A percentile compares a stretch with the other conserved stretches of the same genome.
Conservation (phyloP, 2,113 vertebrate genomes). For the Stictonetta naevosa region DNA sequence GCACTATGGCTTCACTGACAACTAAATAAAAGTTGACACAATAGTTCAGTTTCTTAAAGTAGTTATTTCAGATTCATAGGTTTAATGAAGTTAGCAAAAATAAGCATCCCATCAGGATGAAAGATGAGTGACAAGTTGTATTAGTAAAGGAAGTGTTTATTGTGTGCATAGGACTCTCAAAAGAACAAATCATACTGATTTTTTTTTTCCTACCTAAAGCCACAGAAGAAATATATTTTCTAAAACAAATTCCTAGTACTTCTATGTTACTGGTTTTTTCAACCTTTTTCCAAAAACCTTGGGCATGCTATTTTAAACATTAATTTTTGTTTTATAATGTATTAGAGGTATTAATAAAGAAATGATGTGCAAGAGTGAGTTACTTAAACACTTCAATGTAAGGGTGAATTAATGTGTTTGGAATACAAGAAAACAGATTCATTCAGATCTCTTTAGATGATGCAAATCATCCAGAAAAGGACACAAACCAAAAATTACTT, state of each 20-base stretch:
- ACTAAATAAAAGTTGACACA: conserved; percentile 44
- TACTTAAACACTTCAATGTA: conserved; percentile 34
- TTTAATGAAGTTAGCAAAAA: conserved; percentile 72
- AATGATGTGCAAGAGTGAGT: conserved; percentile 34
- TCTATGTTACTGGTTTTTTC: conserved; percentile 34
- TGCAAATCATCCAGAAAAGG: not conserved
- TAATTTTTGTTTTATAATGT: conserved; percentile 31
- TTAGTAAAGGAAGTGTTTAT: conserved; percentile 56
- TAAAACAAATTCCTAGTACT: conserved; percentile 28
- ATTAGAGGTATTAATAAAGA: conserved; percentile 41
- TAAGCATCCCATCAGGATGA: conserved; percentile 70
- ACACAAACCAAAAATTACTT: not conserved
- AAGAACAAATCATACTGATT: not conserved
- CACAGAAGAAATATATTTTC: conserved; percentile 31
- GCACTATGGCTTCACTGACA: not conserved
- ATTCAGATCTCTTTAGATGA: not conserved
- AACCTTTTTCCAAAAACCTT: conserved; percentile 33
- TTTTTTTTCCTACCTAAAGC: not conserved
- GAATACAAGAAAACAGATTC: not conserved
- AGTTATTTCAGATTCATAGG: conserved; percentile 31
- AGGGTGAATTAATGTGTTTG: conserved; percentile 15
- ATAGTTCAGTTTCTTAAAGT: conserved; percentile 51
- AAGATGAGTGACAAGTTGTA: conserved; percentile 47
- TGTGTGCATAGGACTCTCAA: not conserved
- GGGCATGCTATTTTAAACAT: conserved; percentile 29